Percentiles rank a stretch among this genome's conserved stretches.
Evolutionary conservation across 2,888 invertebrate genomes (phyloP).

Genomic region (Formica aserva): DNA sequence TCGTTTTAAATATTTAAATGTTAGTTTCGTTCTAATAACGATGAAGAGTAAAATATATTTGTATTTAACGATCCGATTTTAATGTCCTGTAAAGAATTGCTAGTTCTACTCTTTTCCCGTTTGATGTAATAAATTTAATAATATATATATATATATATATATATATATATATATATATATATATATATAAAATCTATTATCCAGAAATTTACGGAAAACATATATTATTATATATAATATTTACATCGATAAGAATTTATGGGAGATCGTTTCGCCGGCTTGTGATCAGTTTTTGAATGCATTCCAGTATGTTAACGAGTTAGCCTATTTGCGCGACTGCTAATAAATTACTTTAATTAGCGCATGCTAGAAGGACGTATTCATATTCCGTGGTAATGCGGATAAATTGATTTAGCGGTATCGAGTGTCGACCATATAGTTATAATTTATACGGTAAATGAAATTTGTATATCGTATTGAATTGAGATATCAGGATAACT

Average conservation of each 20-base stretch:
- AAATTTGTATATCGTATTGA: constrained; percentile 5
- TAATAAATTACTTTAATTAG: constrained; percentile 10
- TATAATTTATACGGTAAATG: not conserved
- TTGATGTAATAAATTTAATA: not conserved
- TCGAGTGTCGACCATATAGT: not conserved
- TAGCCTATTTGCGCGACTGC: not conserved
- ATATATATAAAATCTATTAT: not conserved
- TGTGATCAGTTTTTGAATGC: not conserved
- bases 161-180: not conserved
- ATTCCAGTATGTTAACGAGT: not conserved
- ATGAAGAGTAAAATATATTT: not conserved
- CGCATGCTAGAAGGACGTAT: not conserved
- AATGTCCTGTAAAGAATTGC: not conserved
- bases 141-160: not conserved
- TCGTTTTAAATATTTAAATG: not conserved
- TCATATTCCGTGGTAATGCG: not conserved
- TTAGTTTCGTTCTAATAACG: not conserved
- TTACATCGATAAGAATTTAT: not conserved
- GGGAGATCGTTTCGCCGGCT: not conserved
- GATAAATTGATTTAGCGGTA: not conserved
- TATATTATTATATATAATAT: no score
- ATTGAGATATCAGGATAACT: constrained; percentile 19
- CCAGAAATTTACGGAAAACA: not conserved
- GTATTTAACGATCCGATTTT: not conserved
- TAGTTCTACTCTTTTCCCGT: not conserved